phyloP scores from a whole-genome alignment of 2,888 invertebrate species.

The Meiosimyza platycephala region DNA sequence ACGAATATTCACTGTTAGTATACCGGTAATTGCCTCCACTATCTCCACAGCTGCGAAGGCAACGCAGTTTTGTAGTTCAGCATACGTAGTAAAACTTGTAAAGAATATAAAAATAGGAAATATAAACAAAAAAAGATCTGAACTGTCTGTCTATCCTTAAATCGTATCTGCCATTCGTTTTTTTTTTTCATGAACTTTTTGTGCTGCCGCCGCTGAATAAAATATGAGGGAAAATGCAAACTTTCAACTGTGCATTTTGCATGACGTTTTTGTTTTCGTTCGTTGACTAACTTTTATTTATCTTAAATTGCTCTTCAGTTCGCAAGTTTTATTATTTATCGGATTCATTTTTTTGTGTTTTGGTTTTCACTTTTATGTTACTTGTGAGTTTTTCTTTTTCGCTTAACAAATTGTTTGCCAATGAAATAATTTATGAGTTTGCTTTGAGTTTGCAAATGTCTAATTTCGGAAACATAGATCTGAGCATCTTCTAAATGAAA shows the following conservation, averaged over 20 bases:
- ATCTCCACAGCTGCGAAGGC: too few relatives aligned
- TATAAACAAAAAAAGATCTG: background rate
- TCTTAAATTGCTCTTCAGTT: constrained; percentile 5
- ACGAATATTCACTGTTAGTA: too few relatives aligned
- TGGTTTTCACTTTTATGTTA: background rate
- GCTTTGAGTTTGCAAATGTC: background rate
- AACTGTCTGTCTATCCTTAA: background rate
- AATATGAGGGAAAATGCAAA: background rate
- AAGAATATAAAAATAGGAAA: background rate
- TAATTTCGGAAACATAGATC: too few relatives aligned
- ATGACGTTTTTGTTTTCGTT: background rate
- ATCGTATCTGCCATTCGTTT: background rate
- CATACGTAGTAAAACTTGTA: too few relatives aligned
- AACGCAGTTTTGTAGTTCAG: too few relatives aligned
- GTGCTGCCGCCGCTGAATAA: background rate
- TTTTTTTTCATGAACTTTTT: background rate
- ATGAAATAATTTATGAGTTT: background rate
- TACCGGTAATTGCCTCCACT: too few relatives aligned
- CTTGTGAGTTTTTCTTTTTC: background rate
- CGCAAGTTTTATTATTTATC: background rate
- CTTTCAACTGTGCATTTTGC: background rate
- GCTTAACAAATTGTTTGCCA: background rate
- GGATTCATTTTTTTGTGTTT: background rate
- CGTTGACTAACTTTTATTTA: constrained; percentile 7
- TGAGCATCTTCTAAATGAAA: too few relatives aligned